phyloP scores from a whole-genome alignment of 2,797 vertebrate genomes.

The Smutsia temminckii region DNA sequence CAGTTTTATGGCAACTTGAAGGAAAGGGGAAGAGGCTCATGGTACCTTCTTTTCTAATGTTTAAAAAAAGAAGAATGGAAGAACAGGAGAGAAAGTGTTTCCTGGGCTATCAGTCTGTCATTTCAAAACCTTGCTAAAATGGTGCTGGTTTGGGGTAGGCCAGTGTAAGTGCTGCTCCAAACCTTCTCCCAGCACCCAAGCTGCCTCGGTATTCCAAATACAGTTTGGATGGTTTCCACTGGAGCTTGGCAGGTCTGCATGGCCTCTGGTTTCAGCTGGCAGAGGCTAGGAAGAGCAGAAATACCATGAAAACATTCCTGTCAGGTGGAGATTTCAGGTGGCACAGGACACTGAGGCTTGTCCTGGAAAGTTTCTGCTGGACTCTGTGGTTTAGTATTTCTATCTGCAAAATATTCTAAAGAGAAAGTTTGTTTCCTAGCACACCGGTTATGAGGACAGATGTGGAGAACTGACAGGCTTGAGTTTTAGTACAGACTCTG shows the following conservation, averaged over 20 bases:
- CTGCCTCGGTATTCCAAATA: neutral
- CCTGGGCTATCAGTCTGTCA: neutral
- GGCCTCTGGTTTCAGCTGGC: conserved; percentile 17
- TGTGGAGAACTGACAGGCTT: neutral
- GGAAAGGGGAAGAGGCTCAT: neutral
- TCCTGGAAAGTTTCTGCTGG: neutral
- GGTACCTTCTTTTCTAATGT: neutral
- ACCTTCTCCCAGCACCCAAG: neutral
- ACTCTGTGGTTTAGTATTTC: neutral
- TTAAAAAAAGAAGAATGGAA: neutral
- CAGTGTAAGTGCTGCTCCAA: neutral
- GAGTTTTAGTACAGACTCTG: neutral
- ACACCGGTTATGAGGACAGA: neutral
- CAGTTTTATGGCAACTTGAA: neutral
- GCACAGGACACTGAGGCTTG: neutral
- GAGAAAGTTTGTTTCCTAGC: neutral
- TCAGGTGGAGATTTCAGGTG: neutral
- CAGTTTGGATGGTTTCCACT: neutral
- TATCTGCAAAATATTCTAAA: neutral
- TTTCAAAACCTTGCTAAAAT: neutral
- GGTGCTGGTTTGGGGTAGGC: neutral
- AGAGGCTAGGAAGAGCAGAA: neutral
- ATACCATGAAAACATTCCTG: neutral
- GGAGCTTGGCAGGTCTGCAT: neutral
- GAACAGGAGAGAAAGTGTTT: neutral